These are phyloP conservation scores for Paramormyrops kingsleyae DNA, from an alignment of 2,113 vertebrate genomes.

Conservation along the genomic window DNA sequence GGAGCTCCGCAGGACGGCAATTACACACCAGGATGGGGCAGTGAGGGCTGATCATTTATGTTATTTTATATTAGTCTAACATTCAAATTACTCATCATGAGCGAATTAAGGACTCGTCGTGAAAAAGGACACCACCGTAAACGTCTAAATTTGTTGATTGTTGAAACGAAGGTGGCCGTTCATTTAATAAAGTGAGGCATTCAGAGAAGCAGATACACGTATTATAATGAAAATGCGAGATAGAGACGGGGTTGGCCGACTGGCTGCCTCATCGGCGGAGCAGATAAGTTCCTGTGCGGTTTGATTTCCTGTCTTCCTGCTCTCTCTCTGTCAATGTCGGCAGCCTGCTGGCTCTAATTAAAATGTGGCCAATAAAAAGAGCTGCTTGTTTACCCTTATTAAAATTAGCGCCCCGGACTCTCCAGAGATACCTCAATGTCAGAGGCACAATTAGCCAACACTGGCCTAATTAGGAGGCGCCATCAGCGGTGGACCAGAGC, in stretches of 20 bases:
- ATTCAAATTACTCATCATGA: not conserved
- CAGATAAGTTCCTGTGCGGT: not conserved
- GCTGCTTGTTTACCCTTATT: conserved; percentile 68
- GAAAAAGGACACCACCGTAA: not conserved
- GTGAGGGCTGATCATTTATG: not conserved
- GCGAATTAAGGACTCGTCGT: not conserved
- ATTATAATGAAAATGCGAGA: not conserved
- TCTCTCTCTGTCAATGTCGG: conserved; percentile 3
- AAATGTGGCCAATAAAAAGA: conserved; percentile 45
- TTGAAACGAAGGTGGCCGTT: not conserved
- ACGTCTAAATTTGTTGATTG: not conserved
- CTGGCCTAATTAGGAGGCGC: conserved; percentile 57
- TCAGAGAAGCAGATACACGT: not conserved
- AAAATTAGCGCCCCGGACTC: conserved; percentile 58
- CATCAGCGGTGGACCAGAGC: conserved; percentile 22
- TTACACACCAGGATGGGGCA: not conserved
- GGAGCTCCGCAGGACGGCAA: not conserved
- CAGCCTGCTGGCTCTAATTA: conserved; percentile 54
- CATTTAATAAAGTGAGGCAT: not conserved
- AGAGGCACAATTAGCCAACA: conserved; percentile 57
- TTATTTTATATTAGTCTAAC: conserved; percentile 1
- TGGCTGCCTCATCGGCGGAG: not conserved
- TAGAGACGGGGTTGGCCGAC: not conserved
- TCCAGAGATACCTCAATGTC: conserved; percentile 46
- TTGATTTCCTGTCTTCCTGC: not conserved